Conservation (phyloP, 2,888 invertebrate genomes). For the Netelia virgata region DNA sequence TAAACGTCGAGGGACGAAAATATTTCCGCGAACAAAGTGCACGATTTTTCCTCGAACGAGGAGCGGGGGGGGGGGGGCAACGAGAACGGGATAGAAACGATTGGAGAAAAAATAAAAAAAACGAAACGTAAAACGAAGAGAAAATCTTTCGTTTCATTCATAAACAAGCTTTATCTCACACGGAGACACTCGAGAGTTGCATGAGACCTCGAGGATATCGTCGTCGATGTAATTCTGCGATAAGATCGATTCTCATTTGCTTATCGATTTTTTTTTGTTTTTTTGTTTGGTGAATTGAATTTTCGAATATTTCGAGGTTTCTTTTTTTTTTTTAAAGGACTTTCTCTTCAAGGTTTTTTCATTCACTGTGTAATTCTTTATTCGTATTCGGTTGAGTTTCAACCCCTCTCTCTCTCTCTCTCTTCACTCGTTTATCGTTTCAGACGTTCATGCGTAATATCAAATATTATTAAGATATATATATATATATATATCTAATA, state of each 20-base stretch:
- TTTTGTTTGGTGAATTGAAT: slow-evolving; percentile 4
- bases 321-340: background rate
- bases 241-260: too few species aligned
- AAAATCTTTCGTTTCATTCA: slow-evolving; percentile 20
- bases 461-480: slow-evolving; percentile 50
- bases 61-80: too few species aligned
- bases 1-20: slow-evolving; percentile 3
- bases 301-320: background rate
- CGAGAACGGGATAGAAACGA: too few species aligned
- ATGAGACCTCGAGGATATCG: slow-evolving; percentile 3
- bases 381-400: background rate
- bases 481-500: slow-evolving; percentile 31
- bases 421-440: slow-evolving; percentile 11
- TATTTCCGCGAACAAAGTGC: background rate
- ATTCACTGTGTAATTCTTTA: background rate
- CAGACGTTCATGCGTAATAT: slow-evolving; percentile 52
- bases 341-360: too few species aligned
- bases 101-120: background rate
- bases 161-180: slow-evolving; percentile 23
- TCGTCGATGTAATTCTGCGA: background rate
- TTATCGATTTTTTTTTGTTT: background rate
- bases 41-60: too few species aligned
- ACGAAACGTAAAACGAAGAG: too few species aligned
- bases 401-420: background rate
- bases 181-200: background rate